These are phyloP conservation scores for Megalops atlanticus DNA, from an alignment of 2,113 vertebrate genomes.

Conservation along the genomic window DNA sequence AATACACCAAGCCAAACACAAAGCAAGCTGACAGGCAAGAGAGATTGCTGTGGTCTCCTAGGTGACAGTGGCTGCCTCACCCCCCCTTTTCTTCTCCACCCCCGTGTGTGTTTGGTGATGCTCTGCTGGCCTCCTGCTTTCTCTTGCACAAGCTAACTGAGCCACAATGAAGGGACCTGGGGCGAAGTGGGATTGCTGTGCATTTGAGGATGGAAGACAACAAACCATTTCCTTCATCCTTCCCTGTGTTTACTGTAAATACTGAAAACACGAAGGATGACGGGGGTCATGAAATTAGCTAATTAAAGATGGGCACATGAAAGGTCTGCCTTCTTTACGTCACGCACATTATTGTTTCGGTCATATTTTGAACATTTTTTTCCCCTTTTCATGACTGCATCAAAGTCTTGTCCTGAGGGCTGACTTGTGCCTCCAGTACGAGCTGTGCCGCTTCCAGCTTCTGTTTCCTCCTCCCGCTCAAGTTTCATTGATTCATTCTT, in stretches of 20 bases:
- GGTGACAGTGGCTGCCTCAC: conserved; percentile 28
- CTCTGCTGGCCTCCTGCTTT: conserved; percentile 14
- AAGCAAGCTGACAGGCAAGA: background rate
- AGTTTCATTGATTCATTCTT: conserved; percentile 2
- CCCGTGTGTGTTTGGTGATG: conserved; percentile 33
- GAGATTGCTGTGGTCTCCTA: background rate
- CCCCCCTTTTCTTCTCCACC: conserved; percentile 55
- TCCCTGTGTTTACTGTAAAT: background rate
- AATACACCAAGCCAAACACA: background rate
- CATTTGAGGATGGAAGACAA: background rate
- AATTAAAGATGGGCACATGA: background rate
- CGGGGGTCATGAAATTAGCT: background rate
- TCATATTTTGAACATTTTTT: background rate
- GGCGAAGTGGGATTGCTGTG: background rate
- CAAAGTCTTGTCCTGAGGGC: background rate
- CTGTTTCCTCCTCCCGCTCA: background rate
- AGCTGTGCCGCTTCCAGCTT: conserved; percentile 1
- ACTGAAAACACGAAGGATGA: background rate
- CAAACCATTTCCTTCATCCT: background rate
- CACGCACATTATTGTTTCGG: background rate
- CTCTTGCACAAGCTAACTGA: conserved; percentile 6
- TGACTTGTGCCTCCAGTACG: background rate
- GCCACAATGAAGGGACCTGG: background rate
- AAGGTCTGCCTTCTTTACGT: background rate
- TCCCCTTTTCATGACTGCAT: background rate